Evolutionary conservation across 2,113 vertebrate species (phyloP).

Genomic region (Neogale vison): DNA sequence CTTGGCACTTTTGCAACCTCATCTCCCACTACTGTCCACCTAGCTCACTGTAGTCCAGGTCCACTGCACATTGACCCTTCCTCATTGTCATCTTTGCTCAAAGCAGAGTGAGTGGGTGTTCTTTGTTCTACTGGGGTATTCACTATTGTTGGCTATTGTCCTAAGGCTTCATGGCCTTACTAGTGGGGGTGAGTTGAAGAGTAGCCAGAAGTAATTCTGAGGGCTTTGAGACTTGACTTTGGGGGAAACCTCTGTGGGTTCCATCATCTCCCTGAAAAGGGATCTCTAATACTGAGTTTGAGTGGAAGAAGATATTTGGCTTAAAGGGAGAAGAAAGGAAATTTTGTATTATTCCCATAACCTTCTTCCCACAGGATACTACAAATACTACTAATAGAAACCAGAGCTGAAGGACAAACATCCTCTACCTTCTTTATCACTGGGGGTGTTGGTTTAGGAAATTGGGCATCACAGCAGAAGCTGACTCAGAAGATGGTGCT

Average conservation of each 20-base stretch:
- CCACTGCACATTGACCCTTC: background rate
- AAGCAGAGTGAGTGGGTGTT: background rate
- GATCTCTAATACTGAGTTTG: background rate
- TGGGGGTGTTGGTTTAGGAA: slow-evolving; percentile 38
- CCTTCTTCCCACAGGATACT: background rate
- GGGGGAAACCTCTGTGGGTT: background rate
- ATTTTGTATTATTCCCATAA: background rate
- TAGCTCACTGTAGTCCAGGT: background rate
- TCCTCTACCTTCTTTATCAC: slow-evolving; percentile 31
- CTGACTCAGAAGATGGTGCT: background rate
- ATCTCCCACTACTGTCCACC: background rate
- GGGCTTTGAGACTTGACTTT: slow-evolving; percentile 1
- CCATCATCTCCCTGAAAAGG: background rate
- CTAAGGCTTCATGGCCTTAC: background rate
- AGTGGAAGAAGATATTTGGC: background rate
- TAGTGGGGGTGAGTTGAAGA: background rate
- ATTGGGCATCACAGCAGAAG: slow-evolving; percentile 29
- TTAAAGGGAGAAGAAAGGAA: slow-evolving; percentile 22
- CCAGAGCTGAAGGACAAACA: slow-evolving; percentile 1
- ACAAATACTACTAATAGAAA: slow-evolving; percentile 40
- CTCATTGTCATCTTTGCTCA: background rate
- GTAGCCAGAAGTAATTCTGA: slow-evolving; percentile 36
- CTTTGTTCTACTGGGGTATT: background rate
- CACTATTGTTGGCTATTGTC: background rate
- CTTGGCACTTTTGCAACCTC: background rate